Conservation (phyloP, 2,888 invertebrate genomes). For the Apamea monoglypha region DNA sequence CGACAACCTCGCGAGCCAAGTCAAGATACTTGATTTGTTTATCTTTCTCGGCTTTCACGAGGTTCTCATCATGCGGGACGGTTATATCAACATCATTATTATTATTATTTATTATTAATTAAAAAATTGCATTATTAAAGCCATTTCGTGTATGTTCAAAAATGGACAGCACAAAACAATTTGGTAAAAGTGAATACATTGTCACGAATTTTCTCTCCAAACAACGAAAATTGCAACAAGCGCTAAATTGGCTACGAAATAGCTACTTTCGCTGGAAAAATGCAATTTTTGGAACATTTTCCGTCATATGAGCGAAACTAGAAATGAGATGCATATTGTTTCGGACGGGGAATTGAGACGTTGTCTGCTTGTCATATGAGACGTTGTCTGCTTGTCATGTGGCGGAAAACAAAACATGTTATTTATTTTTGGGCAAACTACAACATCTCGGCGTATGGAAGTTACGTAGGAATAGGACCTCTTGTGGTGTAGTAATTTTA, state of each 20-base stretch:
- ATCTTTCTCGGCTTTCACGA: too few relatives aligned
- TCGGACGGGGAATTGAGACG: conserved; percentile 17
- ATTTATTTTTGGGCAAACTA: not conserved
- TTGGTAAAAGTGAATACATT: conserved; percentile 32
- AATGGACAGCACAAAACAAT: not conserved
- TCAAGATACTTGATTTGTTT: too few relatives aligned
- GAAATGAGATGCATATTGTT: conserved; percentile 49
- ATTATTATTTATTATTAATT: too few relatives aligned
- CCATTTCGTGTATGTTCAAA: not conserved
- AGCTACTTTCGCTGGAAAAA: conserved; percentile 51
- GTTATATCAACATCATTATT: too few relatives aligned
- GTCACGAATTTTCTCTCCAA: conserved; percentile 36
- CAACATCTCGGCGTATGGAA: not conserved
- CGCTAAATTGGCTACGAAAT: conserved; percentile 53
- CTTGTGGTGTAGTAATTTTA: not conserved
- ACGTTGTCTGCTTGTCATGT: too few relatives aligned
- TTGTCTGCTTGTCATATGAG: conserved; percentile 4
- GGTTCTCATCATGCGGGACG: too few relatives aligned
- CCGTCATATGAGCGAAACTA: conserved; percentile 45
- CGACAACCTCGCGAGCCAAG: too few relatives aligned
- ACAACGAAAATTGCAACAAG: conserved; percentile 55
- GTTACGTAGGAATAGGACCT: not conserved
- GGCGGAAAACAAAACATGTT: not conserved
- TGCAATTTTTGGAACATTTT: conserved; percentile 55
- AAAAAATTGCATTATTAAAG: not conserved